phyloP scores from a whole-genome alignment of 1,140 invertebrate genomes.

The Drosophila paulistorum region DNA sequence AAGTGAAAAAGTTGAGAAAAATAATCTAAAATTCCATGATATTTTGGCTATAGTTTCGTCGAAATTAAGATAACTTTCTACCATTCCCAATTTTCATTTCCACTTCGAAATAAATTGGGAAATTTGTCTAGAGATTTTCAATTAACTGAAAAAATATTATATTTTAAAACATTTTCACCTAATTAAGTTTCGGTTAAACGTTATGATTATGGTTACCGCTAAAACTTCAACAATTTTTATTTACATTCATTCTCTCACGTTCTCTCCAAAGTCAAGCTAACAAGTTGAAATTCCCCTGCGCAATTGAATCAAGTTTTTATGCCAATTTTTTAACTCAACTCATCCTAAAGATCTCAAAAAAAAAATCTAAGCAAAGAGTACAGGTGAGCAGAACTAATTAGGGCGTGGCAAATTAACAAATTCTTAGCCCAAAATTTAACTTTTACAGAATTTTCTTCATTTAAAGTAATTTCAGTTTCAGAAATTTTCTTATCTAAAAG shows the following conservation, averaged over 20 bases:
- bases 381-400: constrained; percentile 1
- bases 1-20: no score
- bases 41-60: no score
- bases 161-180: no score
- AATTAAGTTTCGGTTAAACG: not conserved
- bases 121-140: no score
- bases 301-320: constrained; percentile 57
- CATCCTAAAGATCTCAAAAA: constrained; percentile 14
- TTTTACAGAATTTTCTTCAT: not conserved
- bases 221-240: not conserved
- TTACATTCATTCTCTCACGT: not conserved
- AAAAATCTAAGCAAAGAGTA: constrained; percentile 30
- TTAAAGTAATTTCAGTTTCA: not conserved
- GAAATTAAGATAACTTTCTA: no score
- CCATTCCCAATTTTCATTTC: no score
- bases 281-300: constrained; percentile 34
- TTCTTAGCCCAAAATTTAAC: not conserved
- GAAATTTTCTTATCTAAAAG: not conserved
- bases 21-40: no score
- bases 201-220: not conserved
- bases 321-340: not conserved
- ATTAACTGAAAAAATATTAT: no score
- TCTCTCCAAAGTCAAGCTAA: not conserved
- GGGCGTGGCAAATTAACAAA: constrained; percentile 1
- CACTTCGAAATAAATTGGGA: no score